Conservation (phyloP, 2,888 invertebrate genomes). For the Eupithecia vulgata region DNA sequence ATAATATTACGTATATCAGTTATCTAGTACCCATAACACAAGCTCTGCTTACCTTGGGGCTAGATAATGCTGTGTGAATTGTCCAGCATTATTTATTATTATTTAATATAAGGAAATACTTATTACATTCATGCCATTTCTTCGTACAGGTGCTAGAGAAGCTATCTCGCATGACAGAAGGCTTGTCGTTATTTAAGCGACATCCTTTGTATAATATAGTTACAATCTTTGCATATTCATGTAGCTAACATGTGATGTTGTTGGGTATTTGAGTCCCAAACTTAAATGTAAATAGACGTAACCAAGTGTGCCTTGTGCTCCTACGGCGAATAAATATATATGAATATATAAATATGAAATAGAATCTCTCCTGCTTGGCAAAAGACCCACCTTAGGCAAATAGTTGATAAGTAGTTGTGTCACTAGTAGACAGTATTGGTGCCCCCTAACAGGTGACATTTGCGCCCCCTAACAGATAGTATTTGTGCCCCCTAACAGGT, state of each 20-base stretch:
- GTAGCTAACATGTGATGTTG: neutral
- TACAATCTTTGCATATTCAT: neutral
- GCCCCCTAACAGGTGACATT: no score
- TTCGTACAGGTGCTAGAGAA: constrained; percentile 88
- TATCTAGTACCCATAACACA: no score
- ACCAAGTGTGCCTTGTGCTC: no score
- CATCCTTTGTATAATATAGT: neutral
- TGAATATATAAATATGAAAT: no score
- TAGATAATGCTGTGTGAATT: no score
- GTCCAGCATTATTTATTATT: no score
- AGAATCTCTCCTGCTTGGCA: neutral
- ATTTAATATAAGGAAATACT: no score
- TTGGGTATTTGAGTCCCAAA: neutral
- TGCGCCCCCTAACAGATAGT: neutral
- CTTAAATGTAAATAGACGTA: no score
- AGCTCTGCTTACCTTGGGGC: no score
- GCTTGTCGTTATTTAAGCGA: constrained; percentile 42
- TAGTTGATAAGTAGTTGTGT: neutral
- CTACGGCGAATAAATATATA: no score
- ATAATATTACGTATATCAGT: no score
- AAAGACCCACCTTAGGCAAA: neutral
- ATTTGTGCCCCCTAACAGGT: neutral
- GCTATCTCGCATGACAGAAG: constrained; percentile 87
- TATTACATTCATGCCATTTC: neutral
- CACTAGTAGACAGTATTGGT: no score